Evolutionary conservation across 2,888 invertebrate species (phyloP), one percentile per base, ranked within the genome.

Genomic region (Cosmorhoe ocellata): DNA sequence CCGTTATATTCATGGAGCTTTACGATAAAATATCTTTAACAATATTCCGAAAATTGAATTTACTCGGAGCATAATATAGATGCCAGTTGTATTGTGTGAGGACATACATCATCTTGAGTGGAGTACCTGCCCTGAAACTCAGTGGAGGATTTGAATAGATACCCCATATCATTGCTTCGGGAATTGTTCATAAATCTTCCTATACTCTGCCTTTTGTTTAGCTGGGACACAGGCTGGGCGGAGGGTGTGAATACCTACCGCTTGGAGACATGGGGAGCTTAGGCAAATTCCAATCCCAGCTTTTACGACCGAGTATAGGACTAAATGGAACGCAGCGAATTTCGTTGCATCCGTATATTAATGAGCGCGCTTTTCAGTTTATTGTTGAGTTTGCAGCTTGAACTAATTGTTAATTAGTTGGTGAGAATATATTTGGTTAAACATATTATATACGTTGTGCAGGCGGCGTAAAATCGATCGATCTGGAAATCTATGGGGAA

Each of bases 111-210:
- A 80, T 79, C 74, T 74, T 71, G 66, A 60, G 59, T 46, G 46
- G 66, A 74, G 76, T 81, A 82, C 79, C 80, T 79, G 71, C 70
- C 64, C 69, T 70, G 62, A 64, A 80, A 80, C 76, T 79, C 79
- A 74, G 74, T 74, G 67, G 68, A 73, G 77, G 74, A 78, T 79
- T 82, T 82, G 81, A 84, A 82, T 84, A 77, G 80, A 81, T 80
- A 79, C 76, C 81, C 85, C 84, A 84, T 83, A 84, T 85, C 84
- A 86, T 81, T 79, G 83, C 79, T 74, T 74, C 71, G 80, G 79
- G 81, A 86, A 87, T 82, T 81, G 87, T 82, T 78, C 82, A 84
- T 87, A 88, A 88, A 87, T 87, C 83, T 85, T 78, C 78, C 70
- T 76, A 74, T 76, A 79, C 74, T 73, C 72, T 74, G 77, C 76